Evolutionary conservation across 2,797 vertebrate species (phyloP), one percentile per base, ranked within the genome.

Genomic region (Chrysocyon brachyurus): DNA sequence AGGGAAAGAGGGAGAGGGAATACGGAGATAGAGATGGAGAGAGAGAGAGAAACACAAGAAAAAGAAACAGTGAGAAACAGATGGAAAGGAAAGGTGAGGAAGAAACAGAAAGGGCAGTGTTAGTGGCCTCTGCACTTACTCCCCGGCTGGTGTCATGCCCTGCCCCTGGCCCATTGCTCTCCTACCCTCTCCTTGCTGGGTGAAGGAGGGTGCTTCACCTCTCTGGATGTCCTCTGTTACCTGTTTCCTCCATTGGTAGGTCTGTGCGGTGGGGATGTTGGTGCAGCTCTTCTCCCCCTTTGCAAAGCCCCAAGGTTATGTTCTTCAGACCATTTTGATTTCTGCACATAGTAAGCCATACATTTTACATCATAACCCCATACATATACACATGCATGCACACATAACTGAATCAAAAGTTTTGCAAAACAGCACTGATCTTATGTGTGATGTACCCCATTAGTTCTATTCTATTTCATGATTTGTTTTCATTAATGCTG

Each of bases 81-180:
- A 70, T 95, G 77, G 52, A 97, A 90, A 95, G 56, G 59, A 73
- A 92, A 92, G 63, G 63, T 66, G 83, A 96, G 66, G 88, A 87
- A 97, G 91, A 97, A 94, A 97, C 54, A 97, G 90, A 97, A 81
- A 96, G 46, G 91, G 33, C 52, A 92, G 79, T 56, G 72, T 98
- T 97, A 98, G 91, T 59, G 17, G 21, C 28, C 66, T 49, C 46
- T 46, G 26, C n/a, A n/a, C 22, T 68, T 81, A 66, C 31, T 91
- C 88, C 89, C 54, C 0, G 0, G n/a, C 73, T 92, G 3, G 66
- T 86, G 33, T 36, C 87, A 95, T 68, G 33, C 8, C 26, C 81
- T 90, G 33, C 1, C 70, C n/a, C 19, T 40, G 33, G 84, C 81
- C 72, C 72, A 72, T 5, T 86, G 64, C 81, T 87, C 14, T 72